These are phyloP conservation scores for Aphis gossypii DNA, from an alignment of 1,140 invertebrate species.

Conservation along the genomic window DNA sequence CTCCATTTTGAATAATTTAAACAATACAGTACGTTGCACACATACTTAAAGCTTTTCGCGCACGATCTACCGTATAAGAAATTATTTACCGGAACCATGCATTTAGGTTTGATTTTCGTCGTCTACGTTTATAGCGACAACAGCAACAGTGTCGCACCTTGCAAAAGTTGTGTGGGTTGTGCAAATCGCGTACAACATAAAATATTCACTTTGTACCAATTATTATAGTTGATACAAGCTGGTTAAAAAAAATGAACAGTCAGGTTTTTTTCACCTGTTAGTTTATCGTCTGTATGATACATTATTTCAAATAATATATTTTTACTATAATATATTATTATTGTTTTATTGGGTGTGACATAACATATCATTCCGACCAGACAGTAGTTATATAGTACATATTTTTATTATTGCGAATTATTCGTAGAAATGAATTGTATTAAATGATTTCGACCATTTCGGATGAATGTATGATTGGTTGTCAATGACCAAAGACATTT, in stretches of 20 bases:
- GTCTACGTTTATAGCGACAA: not conserved
- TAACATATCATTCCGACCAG: too few relatives aligned
- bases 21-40: not conserved
- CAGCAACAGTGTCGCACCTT: not conserved
- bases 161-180: not conserved
- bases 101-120: not conserved
- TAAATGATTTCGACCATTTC: not conserved
- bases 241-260: not conserved
- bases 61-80: not conserved
- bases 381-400: not conserved
- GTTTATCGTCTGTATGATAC: not conserved
- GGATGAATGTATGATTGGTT: not conserved
- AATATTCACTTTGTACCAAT: not conserved
- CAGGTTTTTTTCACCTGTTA: not conserved
- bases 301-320: not conserved
- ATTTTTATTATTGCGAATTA: not conserved
- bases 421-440: not conserved
- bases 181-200: not conserved
- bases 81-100: not conserved
- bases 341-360: not conserved
- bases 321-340: not conserved
- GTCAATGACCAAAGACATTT: not conserved
- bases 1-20: constrained; percentile 43
- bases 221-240: not conserved
- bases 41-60: not conserved